Evolutionary conservation across 2,113 vertebrate genomes (phyloP).

Genomic region (Astur gentilis): DNA sequence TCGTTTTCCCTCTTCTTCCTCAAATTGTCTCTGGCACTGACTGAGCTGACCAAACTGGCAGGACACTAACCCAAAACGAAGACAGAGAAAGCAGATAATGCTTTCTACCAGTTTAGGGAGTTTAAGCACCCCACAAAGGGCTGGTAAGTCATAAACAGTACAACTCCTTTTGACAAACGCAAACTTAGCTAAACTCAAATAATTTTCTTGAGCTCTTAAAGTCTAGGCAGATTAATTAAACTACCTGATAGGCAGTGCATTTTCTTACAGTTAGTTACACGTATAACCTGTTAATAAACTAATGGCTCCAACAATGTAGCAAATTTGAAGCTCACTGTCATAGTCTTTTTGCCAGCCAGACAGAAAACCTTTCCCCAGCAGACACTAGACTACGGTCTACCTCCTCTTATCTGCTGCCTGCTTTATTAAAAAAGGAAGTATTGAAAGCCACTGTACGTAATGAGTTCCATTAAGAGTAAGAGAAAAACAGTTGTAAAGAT

Average conservation of each 20-base stretch:
- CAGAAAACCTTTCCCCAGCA: not conserved
- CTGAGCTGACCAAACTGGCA: not conserved
- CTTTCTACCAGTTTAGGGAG: not conserved
- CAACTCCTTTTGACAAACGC: not conserved
- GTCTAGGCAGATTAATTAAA: not conserved
- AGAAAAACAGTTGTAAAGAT: not conserved
- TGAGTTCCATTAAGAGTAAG: not conserved
- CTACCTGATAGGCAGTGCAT: not conserved
- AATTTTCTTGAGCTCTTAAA: not conserved
- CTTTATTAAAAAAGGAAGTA: not conserved
- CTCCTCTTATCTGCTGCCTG: not conserved
- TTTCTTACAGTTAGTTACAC: not conserved
- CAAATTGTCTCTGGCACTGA: not conserved
- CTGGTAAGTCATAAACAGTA: not conserved
- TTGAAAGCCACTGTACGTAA: not conserved
- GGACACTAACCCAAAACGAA: not conserved
- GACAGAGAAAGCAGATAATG: not conserved
- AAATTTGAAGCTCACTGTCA: not conserved
- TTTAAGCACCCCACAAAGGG: not conserved
- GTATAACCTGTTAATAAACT: not conserved
- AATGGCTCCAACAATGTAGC: not conserved
- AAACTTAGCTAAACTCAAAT: no score
- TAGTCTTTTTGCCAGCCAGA: not conserved
- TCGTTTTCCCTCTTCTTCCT: not conserved
- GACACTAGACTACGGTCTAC: not conserved